Evolutionary conservation across 2,797 vertebrate genomes (phyloP), one percentile per base, ranked within the genome.

Genomic region (Anomalospiza imberbis): DNA sequence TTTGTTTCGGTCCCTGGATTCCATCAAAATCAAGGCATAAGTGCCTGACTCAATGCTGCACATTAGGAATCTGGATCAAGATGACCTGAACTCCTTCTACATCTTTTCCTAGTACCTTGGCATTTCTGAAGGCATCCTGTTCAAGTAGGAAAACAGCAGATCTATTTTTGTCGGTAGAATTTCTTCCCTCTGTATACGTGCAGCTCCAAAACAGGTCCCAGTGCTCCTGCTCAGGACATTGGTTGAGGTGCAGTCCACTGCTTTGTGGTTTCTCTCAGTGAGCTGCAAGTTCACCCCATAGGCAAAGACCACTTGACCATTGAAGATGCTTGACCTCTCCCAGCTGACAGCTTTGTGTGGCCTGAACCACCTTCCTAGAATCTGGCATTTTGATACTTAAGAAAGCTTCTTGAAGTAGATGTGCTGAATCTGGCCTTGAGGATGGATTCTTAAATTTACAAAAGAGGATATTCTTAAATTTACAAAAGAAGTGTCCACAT

Each of bases 111-210:
- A 54, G 6, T 51, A 26, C 32, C 24, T 29, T 68, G 34, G 13
- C 51, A 72, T 81, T 95, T 88, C 44, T 62, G 51, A 88, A 92
- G 31, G 21, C 8, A 5, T 65, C 18, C 32, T 72, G 36, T 62
- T 24, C 34, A 65, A 57, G 13, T 21, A 60, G 32, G 21, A 87
- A 87, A 89, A 73, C 8, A 34, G 53, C 29, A 66, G 45, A 15
- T 2, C 0, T 48, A 15, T 12, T 18, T 68, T 61, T 90, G 22
- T 44, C 0, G 0, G 16, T 48, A 60, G 20, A 76, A 84, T 88
- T 91, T 78, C 42, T 40, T 54, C n/a, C 9, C 6, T 67, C 47
- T 54, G 5, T 58, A 15, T 32, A 34, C 0, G 2, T 7, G 17
- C 50, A 45, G n/a, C 28, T 83, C 29, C 2, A 1, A 89, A 53